Evolutionary conservation across 1,140 invertebrate species (phyloP).

Genomic region (Diprion similis): DNA sequence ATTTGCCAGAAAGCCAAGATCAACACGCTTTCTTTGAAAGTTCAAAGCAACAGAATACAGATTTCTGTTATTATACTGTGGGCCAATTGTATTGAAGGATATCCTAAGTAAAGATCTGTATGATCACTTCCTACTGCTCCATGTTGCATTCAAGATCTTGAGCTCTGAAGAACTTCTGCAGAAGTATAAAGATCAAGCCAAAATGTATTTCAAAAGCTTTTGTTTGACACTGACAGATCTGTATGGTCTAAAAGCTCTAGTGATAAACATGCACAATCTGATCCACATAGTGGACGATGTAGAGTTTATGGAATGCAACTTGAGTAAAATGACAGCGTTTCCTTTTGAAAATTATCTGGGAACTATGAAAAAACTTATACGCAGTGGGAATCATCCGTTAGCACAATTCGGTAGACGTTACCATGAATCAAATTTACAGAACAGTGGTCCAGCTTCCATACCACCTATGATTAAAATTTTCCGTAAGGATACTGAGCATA

Average conservation of each 20-base stretch:
- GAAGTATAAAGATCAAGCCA: constrained; percentile 8
- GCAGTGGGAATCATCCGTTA: background rate
- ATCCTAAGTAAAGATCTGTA: constrained; percentile 9
- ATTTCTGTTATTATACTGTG: too few species aligned
- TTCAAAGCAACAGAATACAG: too few species aligned
- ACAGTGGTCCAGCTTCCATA: too few species aligned
- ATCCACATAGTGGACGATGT: constrained; percentile 22
- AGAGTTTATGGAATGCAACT: constrained; percentile 5
- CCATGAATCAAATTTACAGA: background rate
- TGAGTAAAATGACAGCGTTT: constrained; percentile 19
- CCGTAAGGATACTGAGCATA: too few species aligned
- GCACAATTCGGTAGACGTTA: constrained; percentile 16
- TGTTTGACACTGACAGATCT: constrained; percentile 9
- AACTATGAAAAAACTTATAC: constrained; percentile 8
- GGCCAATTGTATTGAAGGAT: constrained; percentile 17
- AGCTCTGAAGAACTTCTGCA: constrained; percentile 11
- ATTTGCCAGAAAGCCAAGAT: too few species aligned
- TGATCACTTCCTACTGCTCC: constrained; percentile 21
- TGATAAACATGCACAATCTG: constrained; percentile 17
- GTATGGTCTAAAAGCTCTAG: background rate
- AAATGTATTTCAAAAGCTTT: constrained; percentile 14
- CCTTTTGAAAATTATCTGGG: constrained; percentile 17
- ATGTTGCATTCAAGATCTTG: constrained; percentile 22
- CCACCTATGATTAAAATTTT: too few species aligned
- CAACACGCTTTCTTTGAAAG: too few species aligned